Evolutionary conservation across 2,113 vertebrate species (phyloP).

Genomic region (Isichthys henryi): DNA sequence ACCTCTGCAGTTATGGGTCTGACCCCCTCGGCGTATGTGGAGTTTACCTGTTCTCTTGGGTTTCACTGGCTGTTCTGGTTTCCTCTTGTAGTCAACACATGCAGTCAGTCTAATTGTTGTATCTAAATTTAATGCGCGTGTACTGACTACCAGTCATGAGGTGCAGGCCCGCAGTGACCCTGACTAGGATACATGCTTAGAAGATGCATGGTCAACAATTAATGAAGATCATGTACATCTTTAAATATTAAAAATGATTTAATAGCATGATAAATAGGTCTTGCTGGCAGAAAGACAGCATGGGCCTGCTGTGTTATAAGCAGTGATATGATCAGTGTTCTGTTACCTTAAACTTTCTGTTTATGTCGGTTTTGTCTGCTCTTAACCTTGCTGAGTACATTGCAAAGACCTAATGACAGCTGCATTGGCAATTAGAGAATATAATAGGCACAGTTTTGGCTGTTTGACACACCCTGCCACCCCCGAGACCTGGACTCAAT

Average conservation of each 20-base stretch:
- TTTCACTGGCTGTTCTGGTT: background rate
- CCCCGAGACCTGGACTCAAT: background rate
- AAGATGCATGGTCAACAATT: background rate
- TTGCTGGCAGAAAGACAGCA: background rate
- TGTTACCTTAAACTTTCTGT: background rate
- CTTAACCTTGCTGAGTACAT: background rate
- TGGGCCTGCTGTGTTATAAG: background rate
- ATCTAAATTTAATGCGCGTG: background rate
- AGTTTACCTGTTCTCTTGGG: background rate
- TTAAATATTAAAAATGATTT: background rate
- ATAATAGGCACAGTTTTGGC: background rate
- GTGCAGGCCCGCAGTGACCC: background rate
- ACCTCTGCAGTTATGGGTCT: background rate
- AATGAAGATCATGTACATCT: background rate
- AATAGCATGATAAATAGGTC: background rate
- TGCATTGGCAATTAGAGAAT: background rate
- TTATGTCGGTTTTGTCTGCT: background rate
- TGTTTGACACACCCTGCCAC: background rate
- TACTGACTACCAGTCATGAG: background rate
- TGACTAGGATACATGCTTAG: background rate
- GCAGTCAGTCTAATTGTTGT: background rate
- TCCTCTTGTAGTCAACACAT: background rate
- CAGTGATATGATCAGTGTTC: background rate
- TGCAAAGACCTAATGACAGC: background rate
- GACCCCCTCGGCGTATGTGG: background rate